Conservation (phyloP, 2,113 vertebrate genomes). For the Rhinolophus sinicus region DNA sequence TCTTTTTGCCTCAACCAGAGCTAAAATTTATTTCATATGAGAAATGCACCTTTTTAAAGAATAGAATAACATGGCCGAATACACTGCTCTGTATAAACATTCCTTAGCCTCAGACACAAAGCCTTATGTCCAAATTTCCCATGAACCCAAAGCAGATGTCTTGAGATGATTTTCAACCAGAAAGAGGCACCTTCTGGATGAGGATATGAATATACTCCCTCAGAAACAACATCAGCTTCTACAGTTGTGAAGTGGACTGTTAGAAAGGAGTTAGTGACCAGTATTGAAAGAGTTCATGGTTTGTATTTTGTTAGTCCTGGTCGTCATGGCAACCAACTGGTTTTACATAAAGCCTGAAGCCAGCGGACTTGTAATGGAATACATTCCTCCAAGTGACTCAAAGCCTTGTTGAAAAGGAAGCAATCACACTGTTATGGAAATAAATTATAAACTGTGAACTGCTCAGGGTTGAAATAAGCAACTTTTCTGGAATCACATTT, state of each 20-base stretch:
- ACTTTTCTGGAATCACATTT: slow-evolving; percentile 67
- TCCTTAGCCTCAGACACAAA: slow-evolving; percentile 48
- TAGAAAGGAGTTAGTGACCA: slow-evolving; percentile 65
- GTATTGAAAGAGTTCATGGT: slow-evolving; percentile 79
- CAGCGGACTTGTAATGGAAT: slow-evolving; percentile 89
- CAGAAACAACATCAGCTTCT: slow-evolving; percentile 31
- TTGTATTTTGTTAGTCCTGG: slow-evolving; percentile 84
- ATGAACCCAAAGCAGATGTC: slow-evolving; percentile 17
- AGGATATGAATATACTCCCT: neutral
- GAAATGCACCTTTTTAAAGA: slow-evolving; percentile 38
- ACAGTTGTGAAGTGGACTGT: slow-evolving; percentile 34
- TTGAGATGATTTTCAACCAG: slow-evolving; percentile 51
- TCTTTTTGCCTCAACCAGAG: slow-evolving; percentile 12
- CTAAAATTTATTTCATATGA: neutral
- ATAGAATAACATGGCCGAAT: neutral
- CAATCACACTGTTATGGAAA: slow-evolving; percentile 84
- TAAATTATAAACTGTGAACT: slow-evolving; percentile 75
- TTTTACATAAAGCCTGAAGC: slow-evolving; percentile 83
- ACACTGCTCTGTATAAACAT: neutral
- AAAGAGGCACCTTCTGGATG: neutral
- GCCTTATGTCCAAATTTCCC: slow-evolving; percentile 20
- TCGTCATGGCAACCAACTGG: slow-evolving; percentile 83
- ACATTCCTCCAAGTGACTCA: slow-evolving; percentile 89
- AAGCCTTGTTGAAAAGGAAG: slow-evolving; percentile 83
- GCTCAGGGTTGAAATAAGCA: slow-evolving; percentile 78